Base-by-base conservation (phyloP, 2,797 vertebrate species). In the Microchirus variegatus region DNA sequence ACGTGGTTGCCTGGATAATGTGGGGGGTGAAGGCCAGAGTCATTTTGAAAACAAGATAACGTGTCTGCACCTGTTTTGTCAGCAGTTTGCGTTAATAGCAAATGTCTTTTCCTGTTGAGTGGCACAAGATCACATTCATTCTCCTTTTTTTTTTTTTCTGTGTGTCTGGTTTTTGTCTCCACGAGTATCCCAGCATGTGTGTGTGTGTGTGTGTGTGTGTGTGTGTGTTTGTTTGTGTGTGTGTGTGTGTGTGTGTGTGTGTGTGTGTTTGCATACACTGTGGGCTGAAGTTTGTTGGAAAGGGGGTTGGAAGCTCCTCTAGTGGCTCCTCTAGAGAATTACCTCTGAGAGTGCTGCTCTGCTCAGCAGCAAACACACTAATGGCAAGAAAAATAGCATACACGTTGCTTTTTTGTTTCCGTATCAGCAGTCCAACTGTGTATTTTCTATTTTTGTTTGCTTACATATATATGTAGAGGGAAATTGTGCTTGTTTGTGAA, bases 261-360 rank as follows among this genome's bases (percentile, higher is more conserved):
- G 53, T n/a, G 7, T 42, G 14, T 41, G 38, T 41, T 26, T 44
- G 19, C 12, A 22, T 50, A 12, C 45, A 36, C 10, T 61, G 51
- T 74, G 59, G 78, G 62, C 67, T 70, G 56, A 71, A 60, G 70
- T 80, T 82, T 80, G 56, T 69, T 79, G 55, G 80, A 87, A 86
- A 85, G 77, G 79, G 80, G 85, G 78, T 67, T 84, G 77, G 77
- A 88, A 86, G 89, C 87, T 86, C 91, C 90, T 87, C 91, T 91
- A 91, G 91, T 91, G 91, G 89, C 64, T 68, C 58, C 87, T 89
- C 88, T 59, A 70, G 85, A 84, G 86, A 88, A 85, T 90, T 88
- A 76, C 89, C 73, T 86, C n/a, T 15, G 89, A 89, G 84, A 85
- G 64, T 63, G 58, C 36, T 13, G 46, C 59, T 77, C 65, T 79